phyloP scores from a whole-genome alignment of 1,140 invertebrate genomes.

The Drosophila bocqueti region DNA sequence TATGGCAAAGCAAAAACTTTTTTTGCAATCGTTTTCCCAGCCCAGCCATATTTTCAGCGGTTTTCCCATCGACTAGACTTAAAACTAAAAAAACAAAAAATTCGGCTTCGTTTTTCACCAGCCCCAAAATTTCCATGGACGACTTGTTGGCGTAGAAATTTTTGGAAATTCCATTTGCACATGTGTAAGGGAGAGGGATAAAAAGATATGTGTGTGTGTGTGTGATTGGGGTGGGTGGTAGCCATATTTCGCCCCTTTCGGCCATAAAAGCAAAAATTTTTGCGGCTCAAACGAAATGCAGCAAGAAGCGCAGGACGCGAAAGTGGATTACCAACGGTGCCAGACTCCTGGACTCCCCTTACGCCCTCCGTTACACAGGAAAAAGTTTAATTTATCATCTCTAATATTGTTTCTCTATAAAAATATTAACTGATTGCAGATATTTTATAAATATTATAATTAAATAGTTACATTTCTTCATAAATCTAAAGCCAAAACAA shows the following conservation, averaged over 20 bases:
- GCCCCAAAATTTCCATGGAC: constrained; percentile 27
- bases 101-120: constrained; percentile 22
- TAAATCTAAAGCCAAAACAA: neutral
- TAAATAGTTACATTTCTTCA: neutral
- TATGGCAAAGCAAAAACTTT: constrained; percentile 35
- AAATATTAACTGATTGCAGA: neutral
- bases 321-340: constrained; percentile 52
- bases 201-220: neutral
- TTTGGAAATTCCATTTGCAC: constrained; percentile 52
- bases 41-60: constrained; percentile 11
- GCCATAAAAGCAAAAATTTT: constrained; percentile 58
- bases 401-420: neutral
- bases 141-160: constrained; percentile 41
- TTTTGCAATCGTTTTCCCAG: constrained; percentile 1
- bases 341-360: constrained; percentile 4
- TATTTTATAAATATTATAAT: too few relatives aligned
- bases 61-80: constrained; percentile 28
- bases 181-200: constrained; percentile 8
- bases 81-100: constrained; percentile 39
- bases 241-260: constrained; percentile 41
- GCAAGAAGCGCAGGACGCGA: constrained; percentile 26
- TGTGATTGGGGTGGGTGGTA: neutral
- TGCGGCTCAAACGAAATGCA: constrained; percentile 54
- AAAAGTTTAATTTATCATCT: neutral
- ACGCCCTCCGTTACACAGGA: neutral